Evolutionary conservation across 92 coral and sea anemone genomes (phyloP).

Genomic region (Desmophyllum pertusum): DNA sequence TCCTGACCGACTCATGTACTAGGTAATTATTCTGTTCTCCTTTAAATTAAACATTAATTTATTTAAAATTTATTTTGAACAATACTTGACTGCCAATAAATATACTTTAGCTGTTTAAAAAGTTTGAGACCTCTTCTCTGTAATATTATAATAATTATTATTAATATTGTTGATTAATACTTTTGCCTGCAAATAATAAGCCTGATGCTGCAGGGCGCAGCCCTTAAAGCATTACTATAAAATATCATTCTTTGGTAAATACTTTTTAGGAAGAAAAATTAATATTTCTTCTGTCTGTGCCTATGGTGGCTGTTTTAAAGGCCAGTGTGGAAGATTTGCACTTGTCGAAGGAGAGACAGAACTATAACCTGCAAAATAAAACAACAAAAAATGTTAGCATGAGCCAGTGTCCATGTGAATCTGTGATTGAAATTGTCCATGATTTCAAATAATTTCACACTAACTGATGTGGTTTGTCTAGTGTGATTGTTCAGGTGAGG

Average conservation of each 20-base stretch:
- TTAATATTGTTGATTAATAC: background rate
- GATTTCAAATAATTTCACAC: too few relatives aligned
- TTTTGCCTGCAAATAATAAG: conserved; percentile 37
- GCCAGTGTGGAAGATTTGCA: conserved; percentile 26
- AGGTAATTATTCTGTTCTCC: too few relatives aligned
- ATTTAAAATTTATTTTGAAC: background rate
- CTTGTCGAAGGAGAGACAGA: conserved; percentile 72
- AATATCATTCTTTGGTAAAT: background rate
- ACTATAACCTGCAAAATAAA: conserved; percentile 54
- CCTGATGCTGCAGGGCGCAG: conserved; percentile 11
- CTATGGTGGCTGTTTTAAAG: conserved; percentile 30
- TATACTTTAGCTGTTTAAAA: background rate
- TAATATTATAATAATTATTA: conserved; percentile 1
- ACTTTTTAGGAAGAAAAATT: background rate
- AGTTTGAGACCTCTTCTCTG: conserved; percentile 6
- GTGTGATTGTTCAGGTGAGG: too few relatives aligned
- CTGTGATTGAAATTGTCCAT: too few relatives aligned
- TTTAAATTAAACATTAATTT: background rate
- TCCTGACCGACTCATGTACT: background rate
- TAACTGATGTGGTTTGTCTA: too few relatives aligned
- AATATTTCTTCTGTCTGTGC: background rate
- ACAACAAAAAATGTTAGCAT: background rate
- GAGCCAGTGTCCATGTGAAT: too few relatives aligned
- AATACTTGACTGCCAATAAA: conserved; percentile 14
- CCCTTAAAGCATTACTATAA: background rate